Conservation (phyloP, 2,113 vertebrate genomes). For the Pavo muticus region DNA sequence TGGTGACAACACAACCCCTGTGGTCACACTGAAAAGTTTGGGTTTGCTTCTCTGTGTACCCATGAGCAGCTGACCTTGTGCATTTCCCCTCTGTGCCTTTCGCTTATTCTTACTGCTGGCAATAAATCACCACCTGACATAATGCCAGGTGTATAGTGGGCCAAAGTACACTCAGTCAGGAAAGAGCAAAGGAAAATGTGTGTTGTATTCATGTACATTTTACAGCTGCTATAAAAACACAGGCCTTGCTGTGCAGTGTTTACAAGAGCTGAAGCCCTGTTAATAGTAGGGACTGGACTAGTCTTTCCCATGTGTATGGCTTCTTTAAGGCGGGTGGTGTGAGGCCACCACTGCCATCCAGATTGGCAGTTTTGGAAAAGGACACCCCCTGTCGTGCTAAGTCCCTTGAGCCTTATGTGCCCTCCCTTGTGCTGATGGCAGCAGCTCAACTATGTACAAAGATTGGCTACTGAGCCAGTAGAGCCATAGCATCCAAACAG, state of each 20-base stretch:
- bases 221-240: background rate
- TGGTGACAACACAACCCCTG: background rate
- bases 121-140: background rate
- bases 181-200: background rate
- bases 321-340: background rate
- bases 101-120: background rate
- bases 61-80: rapidly evolving
- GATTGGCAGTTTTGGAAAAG: background rate
- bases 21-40: background rate
- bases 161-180: background rate
- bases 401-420: background rate
- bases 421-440: background rate
- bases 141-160: background rate
- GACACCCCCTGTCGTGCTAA: background rate
- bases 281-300: background rate
- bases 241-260: background rate
- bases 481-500: background rate
- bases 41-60: background rate
- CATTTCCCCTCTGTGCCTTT: background rate
- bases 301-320: background rate
- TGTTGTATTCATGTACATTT: background rate
- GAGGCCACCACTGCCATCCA: background rate
- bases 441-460: background rate
- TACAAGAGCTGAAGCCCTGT: background rate
- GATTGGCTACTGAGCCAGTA: background rate